Evolutionary conservation across 1,140 invertebrate genomes (phyloP).

Genomic region (Caenorhabditis remanei): DNA sequence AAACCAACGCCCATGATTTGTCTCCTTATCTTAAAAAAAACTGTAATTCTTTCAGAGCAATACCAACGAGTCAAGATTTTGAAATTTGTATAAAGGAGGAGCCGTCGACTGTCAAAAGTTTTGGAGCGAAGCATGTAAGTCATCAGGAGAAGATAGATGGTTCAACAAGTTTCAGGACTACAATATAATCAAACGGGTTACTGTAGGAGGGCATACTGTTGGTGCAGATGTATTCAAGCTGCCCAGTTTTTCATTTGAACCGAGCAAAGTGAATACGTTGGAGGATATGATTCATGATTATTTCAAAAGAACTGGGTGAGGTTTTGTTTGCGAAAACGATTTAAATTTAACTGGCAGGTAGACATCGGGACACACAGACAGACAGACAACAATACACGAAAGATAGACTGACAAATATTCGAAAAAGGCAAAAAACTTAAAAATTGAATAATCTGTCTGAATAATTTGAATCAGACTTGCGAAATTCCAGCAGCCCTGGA

Average conservation of each 20-base stretch:
- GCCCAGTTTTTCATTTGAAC: slow-evolving; percentile 41
- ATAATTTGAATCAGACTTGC: too few relatives aligned
- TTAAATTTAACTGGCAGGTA: too few relatives aligned
- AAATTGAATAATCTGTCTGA: too few relatives aligned
- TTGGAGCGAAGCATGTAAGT: slow-evolving; percentile 17
- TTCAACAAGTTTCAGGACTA: not conserved
- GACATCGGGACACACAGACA: too few relatives aligned
- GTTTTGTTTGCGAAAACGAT: not conserved
- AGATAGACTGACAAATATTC: not conserved
- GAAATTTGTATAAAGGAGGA: not conserved
- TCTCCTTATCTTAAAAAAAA: not conserved
- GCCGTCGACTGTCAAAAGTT: not conserved
- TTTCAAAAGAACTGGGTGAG: slow-evolving; percentile 38
- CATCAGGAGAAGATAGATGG: not conserved
- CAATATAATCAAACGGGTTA: slow-evolving; percentile 41
- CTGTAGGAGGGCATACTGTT: slow-evolving; percentile 40
- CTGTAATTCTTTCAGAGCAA: slow-evolving; percentile 14
- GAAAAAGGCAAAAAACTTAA: not conserved
- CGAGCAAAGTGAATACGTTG: slow-evolving; percentile 6
- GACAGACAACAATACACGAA: not conserved
- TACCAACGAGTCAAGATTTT: slow-evolving; percentile 13
- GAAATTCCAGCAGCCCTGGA: too few relatives aligned
- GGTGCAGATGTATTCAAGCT: slow-evolving; percentile 32
- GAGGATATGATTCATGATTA: slow-evolving; percentile 49
- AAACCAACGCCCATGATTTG: slow-evolving; percentile 28